Conservation (phyloP, 1,140 invertebrate species). For the Akabosia matsudoensis region DNA sequence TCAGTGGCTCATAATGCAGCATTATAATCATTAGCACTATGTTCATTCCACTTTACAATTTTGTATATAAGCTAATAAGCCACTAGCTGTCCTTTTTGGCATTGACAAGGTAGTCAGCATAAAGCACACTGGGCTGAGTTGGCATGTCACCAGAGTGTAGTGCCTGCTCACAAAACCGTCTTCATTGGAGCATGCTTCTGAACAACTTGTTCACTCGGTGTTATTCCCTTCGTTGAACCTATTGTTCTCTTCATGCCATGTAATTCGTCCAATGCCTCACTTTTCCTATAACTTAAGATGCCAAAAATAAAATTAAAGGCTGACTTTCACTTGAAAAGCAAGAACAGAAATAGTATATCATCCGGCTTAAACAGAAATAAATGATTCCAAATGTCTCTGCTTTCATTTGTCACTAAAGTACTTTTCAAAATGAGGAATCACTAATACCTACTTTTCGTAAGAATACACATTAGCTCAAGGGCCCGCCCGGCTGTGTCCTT, state of each 20-base stretch:
- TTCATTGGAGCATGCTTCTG: background rate
- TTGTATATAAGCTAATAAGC: background rate
- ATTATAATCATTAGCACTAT: conserved; percentile 13
- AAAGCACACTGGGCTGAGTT: background rate
- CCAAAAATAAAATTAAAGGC: too few species aligned
- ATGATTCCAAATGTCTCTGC: too few species aligned
- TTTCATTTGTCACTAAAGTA: too few species aligned
- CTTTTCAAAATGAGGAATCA: too few species aligned
- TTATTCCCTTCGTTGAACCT: too few species aligned
- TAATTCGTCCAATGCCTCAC: background rate
- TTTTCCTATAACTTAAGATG: background rate
- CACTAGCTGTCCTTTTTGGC: conserved; percentile 16
- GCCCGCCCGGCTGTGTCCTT: too few species aligned
- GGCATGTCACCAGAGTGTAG: background rate
- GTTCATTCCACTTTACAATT: conserved; percentile 5
- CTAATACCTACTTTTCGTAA: too few species aligned
- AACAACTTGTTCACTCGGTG: background rate
- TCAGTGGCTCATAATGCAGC: background rate
- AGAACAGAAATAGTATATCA: too few species aligned
- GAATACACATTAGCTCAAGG: too few species aligned
- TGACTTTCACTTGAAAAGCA: too few species aligned
- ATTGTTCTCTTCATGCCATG: background rate
- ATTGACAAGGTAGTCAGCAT: background rate
- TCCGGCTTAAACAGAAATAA: too few species aligned
- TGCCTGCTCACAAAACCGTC: background rate